Evolutionary conservation across 2,113 vertebrate genomes (phyloP), one percentile per base, ranked within the genome.

Genomic region (Tylochromis polylepis): DNA sequence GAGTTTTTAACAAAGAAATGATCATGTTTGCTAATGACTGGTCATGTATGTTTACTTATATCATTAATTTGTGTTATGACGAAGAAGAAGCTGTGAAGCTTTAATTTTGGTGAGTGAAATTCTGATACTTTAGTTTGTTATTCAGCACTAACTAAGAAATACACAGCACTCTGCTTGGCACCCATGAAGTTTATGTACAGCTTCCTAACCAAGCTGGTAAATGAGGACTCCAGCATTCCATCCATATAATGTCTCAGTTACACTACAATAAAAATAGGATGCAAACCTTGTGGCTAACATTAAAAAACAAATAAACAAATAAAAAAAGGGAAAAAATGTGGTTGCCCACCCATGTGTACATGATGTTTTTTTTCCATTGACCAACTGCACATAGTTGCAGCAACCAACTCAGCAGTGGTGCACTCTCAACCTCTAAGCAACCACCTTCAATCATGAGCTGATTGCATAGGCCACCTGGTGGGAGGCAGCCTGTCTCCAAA

Each of bases 191-290:
- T 62, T 36, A 62, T 34, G 10, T 62, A 6, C 59, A 62, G 59
- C 59, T 29, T 20, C 34, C 29, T 62, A 62, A 62, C 29, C 29
- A 62, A 62, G 1, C 1, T 60, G 58, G 58, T 60, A 60, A 60
- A 11, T 60, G 58, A 62, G 59, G 0, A 29, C 59, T 34, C 59
- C 29, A 34, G 29, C 3, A 20, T 9, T 34, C 5, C 16, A 60
- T 60, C 29, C 1, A 34, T 34, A 20, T 34, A 20, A 34, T 60
- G 59, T 34, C 15, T 60, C 58, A 31, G 58, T 31, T 60, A 60
- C 58, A 59, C 1, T 59, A 31, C 8, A 1, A 3, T 9, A 58
- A 3, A 0, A 0, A 55, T 11, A 4, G 5, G 0, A 60, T 18
- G 15, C 8, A 60, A 60, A 6, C 5, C 18, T 60, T 60, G 15